These are phyloP conservation scores for Lomographa bimaculata DNA, from an alignment of 2,888 invertebrate genomes.

Conservation along the genomic window DNA sequence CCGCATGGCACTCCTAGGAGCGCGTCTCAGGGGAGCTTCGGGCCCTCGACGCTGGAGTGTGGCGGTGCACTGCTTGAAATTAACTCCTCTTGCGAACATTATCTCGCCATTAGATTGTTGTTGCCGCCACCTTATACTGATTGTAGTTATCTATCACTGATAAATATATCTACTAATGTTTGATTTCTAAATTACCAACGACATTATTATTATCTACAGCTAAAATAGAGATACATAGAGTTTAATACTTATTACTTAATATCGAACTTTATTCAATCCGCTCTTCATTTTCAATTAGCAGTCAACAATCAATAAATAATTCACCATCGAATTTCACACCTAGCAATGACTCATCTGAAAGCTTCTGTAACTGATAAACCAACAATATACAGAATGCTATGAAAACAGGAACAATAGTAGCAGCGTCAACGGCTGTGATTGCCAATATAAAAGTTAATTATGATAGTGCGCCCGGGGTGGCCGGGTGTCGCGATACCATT, in stretches of 20 bases:
- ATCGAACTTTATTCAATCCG: no score
- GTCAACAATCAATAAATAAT: neutral
- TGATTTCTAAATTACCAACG: no score
- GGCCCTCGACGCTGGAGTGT: constrained; percentile 60
- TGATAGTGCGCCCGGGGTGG: constrained; percentile 62
- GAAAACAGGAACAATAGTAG: constrained; percentile 47
- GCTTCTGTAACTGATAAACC: no score
- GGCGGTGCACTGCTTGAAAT: constrained; percentile 76
- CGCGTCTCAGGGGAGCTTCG: constrained; percentile 53
- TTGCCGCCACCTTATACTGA: constrained; percentile 30
- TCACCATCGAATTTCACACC: no score
- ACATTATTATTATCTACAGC: no score
- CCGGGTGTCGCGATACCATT: constrained; percentile 71
- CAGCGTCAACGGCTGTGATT: constrained; percentile 55
- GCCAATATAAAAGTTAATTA: constrained; percentile 75
- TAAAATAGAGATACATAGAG: no score
- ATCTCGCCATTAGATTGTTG: constrained; percentile 64
- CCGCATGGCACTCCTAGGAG: constrained; percentile 19
- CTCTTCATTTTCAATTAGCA: no score
- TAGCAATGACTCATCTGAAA: no score
- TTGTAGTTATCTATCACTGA: constrained; percentile 40
- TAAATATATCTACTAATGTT: no score
- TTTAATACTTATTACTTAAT: no score
- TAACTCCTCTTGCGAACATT: constrained; percentile 76
- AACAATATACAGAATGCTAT: no score